Evolutionary conservation across 2,888 invertebrate species (phyloP).

Genomic region (Sminthurides aquaticus): DNA sequence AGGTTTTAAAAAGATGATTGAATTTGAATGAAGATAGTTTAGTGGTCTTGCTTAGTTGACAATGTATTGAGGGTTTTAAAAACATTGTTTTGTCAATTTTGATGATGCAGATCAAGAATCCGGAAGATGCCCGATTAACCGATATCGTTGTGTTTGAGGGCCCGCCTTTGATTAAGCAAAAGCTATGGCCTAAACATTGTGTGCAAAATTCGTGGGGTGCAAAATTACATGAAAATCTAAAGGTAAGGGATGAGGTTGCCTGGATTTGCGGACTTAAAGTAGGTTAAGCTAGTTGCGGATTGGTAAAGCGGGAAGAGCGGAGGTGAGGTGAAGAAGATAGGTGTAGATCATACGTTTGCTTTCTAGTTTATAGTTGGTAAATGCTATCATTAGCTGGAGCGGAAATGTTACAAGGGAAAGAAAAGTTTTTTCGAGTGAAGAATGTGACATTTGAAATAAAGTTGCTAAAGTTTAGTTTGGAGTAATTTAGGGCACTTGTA

Average conservation of each 20-base stretch:
- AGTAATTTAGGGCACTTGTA: too few relatives aligned
- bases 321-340: too few relatives aligned
- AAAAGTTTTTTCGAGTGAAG: too few relatives aligned
- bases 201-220: conserved; percentile 94
- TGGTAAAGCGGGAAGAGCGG: too few relatives aligned
- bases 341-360: too few relatives aligned
- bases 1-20: neutral
- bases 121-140: conserved; percentile 70
- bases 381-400: too few relatives aligned
- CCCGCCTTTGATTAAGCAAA: conserved; percentile 74
- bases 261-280: too few relatives aligned
- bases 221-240: conserved; percentile 80
- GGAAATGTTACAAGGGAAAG: too few relatives aligned
- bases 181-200: conserved; percentile 92
- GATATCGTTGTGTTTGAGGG: conserved; percentile 85
- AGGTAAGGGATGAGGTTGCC: conserved; percentile 51
- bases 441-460: too few relatives aligned
- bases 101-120: conserved; percentile 53
- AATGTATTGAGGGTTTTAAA: neutral
- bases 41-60: neutral
- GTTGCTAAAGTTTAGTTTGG: too few relatives aligned
- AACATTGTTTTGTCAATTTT: conserved; percentile 9
- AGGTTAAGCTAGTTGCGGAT: too few relatives aligned
- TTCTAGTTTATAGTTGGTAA: too few relatives aligned
- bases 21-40: neutral